A percentile compares a stretch with the other conserved stretches of the same genome.
phyloP scores from a whole-genome alignment of 2,888 invertebrate genomes.

The Lepas anatifera region DNA sequence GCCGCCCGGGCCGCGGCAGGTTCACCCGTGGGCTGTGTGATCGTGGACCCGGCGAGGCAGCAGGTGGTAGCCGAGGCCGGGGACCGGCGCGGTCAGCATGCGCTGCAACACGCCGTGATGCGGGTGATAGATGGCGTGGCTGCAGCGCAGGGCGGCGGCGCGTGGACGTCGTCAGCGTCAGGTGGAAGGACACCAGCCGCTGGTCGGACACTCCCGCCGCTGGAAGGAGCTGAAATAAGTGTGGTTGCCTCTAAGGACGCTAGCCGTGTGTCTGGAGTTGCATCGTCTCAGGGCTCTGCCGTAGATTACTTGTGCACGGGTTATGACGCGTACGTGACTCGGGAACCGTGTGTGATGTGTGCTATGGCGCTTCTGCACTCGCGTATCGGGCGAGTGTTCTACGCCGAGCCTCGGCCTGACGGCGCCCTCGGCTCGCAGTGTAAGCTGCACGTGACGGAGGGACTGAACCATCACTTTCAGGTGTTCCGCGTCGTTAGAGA shows the following conservation, averaged over 20 bases:
- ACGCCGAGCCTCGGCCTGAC: constrained; percentile 40
- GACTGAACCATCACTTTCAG: constrained; percentile 83
- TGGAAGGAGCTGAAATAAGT: too few species aligned
- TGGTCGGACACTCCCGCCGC: not conserved
- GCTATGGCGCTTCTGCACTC: constrained; percentile 90
- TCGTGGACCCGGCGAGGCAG: constrained; percentile 54
- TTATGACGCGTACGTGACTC: constrained; percentile 65
- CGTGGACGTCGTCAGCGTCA: constrained; percentile 32
- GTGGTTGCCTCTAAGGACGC: too few species aligned
- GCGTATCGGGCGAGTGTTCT: constrained; percentile 70
- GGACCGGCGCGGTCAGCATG: constrained; percentile 44
- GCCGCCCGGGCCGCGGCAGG: not conserved
- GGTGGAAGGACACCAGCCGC: not conserved
- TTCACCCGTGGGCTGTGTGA: constrained; percentile 39
- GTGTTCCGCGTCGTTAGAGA: constrained; percentile 46
- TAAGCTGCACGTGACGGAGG: constrained; percentile 61
- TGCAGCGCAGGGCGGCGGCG: constrained; percentile 64
- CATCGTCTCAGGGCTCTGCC: not conserved
- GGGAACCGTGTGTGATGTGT: constrained; percentile 90
- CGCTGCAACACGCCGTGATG: constrained; percentile 73
- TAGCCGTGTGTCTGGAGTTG: too few species aligned
- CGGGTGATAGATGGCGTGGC: constrained; percentile 75
- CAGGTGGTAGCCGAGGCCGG: constrained; percentile 53
- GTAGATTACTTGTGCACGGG: constrained; percentile 44
- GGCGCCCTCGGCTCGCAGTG: constrained; percentile 61